Percentiles rank a stretch among this genome's conserved stretches.
Conservation (phyloP, 2,113 vertebrate species). For the Hippopotamus amphibius region DNA sequence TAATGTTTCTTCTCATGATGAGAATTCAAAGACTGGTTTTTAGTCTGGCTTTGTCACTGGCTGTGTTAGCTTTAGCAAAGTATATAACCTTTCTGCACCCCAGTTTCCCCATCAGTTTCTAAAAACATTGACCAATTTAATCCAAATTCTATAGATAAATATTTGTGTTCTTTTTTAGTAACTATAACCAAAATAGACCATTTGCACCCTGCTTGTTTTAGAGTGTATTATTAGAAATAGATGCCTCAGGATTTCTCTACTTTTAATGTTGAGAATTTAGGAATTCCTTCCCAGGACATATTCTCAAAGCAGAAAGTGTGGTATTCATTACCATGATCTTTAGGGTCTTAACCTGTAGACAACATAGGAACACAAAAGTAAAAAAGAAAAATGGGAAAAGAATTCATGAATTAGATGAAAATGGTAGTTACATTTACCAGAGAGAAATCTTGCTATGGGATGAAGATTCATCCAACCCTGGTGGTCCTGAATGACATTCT, state of each 20-base stretch:
- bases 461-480: neutral
- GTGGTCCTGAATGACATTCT: neutral
- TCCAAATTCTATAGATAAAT: neutral
- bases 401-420: neutral
- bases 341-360: neutral
- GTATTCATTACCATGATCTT: neutral
- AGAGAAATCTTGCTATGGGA: neutral
- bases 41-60: neutral
- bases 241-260: neutral
- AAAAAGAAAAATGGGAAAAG: neutral
- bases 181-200: neutral
- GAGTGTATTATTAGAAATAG: neutral
- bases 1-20: neutral
- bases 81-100: neutral
- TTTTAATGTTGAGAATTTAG: neutral
- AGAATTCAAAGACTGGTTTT: neutral
- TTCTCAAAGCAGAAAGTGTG: neutral
- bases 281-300: neutral
- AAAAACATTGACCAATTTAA: neutral
- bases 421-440: neutral
- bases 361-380: neutral
- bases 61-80: neutral
- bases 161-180: slow-evolving; percentile 4
- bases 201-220: neutral
- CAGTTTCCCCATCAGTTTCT: neutral